Evolutionary conservation across 64 coral and sea anemone genomes (phyloP), one percentile per base, ranked within the genome.

Genomic region (Actinia equina): DNA sequence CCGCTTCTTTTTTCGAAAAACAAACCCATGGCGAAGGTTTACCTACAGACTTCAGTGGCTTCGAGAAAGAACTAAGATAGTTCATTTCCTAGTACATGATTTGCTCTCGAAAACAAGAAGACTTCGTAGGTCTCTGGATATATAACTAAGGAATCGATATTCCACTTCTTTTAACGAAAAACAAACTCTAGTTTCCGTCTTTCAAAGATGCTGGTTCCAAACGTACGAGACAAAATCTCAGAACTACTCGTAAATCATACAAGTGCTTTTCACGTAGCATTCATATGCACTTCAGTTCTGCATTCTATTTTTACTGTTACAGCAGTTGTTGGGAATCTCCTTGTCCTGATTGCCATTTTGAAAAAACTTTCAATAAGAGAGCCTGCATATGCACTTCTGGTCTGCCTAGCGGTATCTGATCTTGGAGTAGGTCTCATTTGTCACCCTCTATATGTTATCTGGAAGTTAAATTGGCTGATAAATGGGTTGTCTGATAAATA

Each of bases 321-420:
- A 17, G 69, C 89, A 80, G 20, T 90, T 11, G 30, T 90, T 22
- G 83, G 82, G 12, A 90, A 90, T 80, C 3, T 49, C 18, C 60
- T 71, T 41, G 57, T 90, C 6, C 59, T 90, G 65, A 41, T 86
- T 17, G 89, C 61, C 56, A 90, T 90, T 59, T 85, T 74, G 70
- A 90, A 63, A 62, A 61, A 22, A 13, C 14, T 56, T 2, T 64
- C 70, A 8, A 57, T 90, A 18, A 53, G 84, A 62, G 44, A 71
- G 13, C 83, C 89, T 8, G 45, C 65, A 7, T 85, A 78, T 76
- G 77, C 83, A 5, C 45, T 90, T 53, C 7, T 90, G 10, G 83
- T 80, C 18, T 85, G 83, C 17, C 42, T 90, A 7, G 89, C 89
- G 17, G 7, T 76, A 7, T 79, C 89, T 7, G 89, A 90, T 85